Conservation (phyloP, 2,888 invertebrate species). For the Acanthosepion lycidas region DNA sequence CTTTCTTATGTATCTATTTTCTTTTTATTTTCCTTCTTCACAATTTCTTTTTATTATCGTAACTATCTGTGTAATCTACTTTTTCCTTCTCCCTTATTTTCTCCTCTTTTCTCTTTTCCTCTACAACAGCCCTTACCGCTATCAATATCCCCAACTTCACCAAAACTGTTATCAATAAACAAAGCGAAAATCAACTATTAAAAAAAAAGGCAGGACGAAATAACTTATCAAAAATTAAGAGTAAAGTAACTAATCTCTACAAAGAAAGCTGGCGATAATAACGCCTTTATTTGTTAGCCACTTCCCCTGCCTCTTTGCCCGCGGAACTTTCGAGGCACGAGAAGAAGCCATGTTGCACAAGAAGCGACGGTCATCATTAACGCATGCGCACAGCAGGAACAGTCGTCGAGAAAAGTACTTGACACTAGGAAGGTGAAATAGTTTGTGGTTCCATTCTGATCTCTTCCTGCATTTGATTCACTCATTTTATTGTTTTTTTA, state of each 20-base stretch:
- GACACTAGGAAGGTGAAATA: neutral
- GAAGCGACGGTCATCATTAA: neutral
- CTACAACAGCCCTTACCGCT: neutral
- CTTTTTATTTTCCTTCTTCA: neutral
- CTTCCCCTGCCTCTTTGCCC: neutral
- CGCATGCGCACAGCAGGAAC: neutral
- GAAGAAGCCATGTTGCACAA: slow-evolving; percentile 17
- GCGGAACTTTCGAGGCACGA: neutral
- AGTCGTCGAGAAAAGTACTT: neutral
- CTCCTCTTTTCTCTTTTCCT: neutral
- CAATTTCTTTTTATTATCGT: neutral
- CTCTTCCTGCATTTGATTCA: too few relatives aligned
- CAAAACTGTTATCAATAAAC: neutral
- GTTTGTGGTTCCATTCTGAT: too few relatives aligned
- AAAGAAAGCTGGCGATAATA: neutral
- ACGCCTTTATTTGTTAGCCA: neutral
- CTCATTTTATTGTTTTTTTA: too few relatives aligned
- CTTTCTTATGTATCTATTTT: neutral
- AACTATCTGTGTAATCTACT: too few relatives aligned
- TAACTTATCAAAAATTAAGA: neutral
- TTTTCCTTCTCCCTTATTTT: neutral
- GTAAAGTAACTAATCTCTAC: neutral
- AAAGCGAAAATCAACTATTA: neutral
- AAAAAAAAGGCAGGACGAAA: neutral
- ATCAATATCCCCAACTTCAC: neutral